Evolutionary conservation across 2,113 vertebrate species (phyloP).

Genomic region (Antennarius striatus): DNA sequence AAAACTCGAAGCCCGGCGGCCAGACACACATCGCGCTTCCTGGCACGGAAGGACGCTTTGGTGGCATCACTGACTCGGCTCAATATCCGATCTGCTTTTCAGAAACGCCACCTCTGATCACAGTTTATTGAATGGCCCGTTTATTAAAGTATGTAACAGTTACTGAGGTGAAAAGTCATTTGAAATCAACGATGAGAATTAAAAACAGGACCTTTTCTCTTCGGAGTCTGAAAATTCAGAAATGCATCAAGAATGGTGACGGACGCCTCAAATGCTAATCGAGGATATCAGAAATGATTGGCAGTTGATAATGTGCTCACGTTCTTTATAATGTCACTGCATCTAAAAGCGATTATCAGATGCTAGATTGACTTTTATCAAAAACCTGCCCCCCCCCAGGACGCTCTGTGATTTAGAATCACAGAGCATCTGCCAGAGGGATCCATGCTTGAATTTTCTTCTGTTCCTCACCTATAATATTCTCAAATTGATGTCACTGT

Average conservation of each 20-base stretch:
- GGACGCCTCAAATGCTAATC: too few species aligned
- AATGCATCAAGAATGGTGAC: too few species aligned
- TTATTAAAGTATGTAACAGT: constrained; percentile 10
- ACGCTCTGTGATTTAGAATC: background rate
- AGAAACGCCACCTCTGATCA: background rate
- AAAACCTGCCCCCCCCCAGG: too few species aligned
- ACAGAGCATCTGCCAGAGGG: background rate
- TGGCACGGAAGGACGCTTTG: constrained; percentile 34
- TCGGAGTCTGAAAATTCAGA: background rate
- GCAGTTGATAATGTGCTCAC: too few species aligned
- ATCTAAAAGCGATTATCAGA: too few species aligned
- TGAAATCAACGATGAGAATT: constrained; percentile 2
- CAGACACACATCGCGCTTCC: constrained; percentile 24
- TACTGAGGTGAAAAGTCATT: constrained; percentile 6
- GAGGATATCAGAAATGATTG: too few species aligned
- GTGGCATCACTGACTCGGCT: constrained; percentile 16
- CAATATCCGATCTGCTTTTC: constrained; percentile 18
- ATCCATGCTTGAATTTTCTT: background rate
- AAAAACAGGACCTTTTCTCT: constrained; percentile 3
- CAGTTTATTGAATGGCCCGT: constrained; percentile 6
- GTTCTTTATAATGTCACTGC: too few species aligned
- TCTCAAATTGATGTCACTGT: too few species aligned
- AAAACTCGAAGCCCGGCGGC: constrained; percentile 47
- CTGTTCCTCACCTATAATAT: too few species aligned
- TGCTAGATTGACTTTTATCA: too few species aligned